Evolutionary conservation across 2,888 invertebrate species (phyloP), one percentile per base, ranked within the genome.

Genomic region (Thymelicus lineola): DNA sequence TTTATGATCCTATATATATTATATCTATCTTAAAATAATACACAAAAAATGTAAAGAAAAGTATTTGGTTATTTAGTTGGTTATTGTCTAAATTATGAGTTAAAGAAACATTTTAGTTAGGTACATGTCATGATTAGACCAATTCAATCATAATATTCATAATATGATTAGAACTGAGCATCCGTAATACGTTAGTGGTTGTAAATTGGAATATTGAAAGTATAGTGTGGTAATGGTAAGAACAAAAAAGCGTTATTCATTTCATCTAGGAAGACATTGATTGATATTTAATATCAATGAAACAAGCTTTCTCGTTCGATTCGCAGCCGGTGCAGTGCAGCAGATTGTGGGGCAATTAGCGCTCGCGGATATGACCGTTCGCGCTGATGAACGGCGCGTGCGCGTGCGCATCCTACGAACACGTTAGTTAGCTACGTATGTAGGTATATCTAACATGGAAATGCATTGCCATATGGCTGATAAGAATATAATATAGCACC

Each of bases 251-350:
- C 6, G 28, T 7, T 53, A 69, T 63, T 62, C 20, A 62, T 28
- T 62, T 58, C 17, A 63, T 69, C 62, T 69, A 69, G 68, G 68
- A 69, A 69, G 68, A 63, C 68, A 48, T 63, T 69, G 68, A 69
- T 69, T 63, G 68, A 69, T 63, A 46, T 48, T 69, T 57, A 63
- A 69, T 69, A 69, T 69, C 62, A 69, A 69, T 69, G 68, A 36
- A 63, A 58, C 53, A 46, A 62, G 83, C 88, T 89, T 87, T 88
- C 87, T 83, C 88, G 80, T 68, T 76, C 82, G 82, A 84, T 83
- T 83, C 79, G 80, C 82, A 80, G 82, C 79, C 77, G 81, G 77
- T 72, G 79, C 79, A 78, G 77, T 72, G n/a, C 28, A 28, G 75
- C 70, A 68, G 73, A 81, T 80, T 82, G 80, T 80, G 67, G 74